Base-by-base conservation (phyloP, 2,113 vertebrate genomes). In the Alosa alosa region DNA sequence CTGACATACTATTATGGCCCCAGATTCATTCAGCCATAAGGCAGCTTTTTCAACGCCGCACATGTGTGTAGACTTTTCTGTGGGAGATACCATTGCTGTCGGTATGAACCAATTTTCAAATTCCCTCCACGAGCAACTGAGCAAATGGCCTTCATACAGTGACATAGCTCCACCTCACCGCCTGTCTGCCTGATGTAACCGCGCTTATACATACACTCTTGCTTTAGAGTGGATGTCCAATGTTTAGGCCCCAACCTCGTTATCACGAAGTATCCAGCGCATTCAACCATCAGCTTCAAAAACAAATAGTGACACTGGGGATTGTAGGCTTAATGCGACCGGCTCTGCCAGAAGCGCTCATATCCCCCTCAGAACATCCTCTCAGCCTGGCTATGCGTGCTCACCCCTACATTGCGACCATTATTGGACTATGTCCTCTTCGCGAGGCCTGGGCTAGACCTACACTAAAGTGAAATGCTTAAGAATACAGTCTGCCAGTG, bases 301-400 rank as follows among this genome's bases (percentile, higher is more conserved):
- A 91, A 89, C 85, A 92, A 89, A 91, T 84, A 90, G 89, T 88
- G 87, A 88, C 91, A 85, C 84, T 36, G 84, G 81, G 86, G 88
- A 86, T 85, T 85, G 89, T 81, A 64, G 86, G 82, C 36, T 87
- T 83, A 88, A 75, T 52, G 17, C 31, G 6, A 7, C 86, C 83
- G 82, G n/a, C 86, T 57, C 60, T 81, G 84, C 85, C 86, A 85
- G 85, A 81, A 82, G 68, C 41, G 64, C 11, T 82, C 83, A 41
- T 15, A 83, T 85, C 52, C 83, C 45, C 81, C 11, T 84, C 85
- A 72, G 36, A 49, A 86, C 78, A 82, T 82, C 82, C 75, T 57
- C 86, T 88, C 85, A 82, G 7, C 44, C 25, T 82, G 36, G 0
- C 78, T 75, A n/a, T 47, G 52, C 52, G 46, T 47, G 36, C 81